Base-by-base conservation (phyloP, 2,888 invertebrate species). In the Ceratothoa steindachneri region DNA sequence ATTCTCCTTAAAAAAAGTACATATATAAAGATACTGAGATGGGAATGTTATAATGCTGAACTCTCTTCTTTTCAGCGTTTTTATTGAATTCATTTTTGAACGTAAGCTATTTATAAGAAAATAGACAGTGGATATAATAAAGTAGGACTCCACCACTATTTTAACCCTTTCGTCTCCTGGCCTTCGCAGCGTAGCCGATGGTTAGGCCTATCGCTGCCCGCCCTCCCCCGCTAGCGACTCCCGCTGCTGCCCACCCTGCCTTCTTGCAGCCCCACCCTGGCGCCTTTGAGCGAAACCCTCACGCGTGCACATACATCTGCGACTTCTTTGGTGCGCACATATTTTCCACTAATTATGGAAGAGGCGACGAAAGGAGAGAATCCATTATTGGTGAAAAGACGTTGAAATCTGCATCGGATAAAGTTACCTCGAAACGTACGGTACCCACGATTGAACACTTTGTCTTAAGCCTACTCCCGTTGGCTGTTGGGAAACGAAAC, bases 251-350 rank as follows among this genome's bases (percentile, higher is more conserved):
- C 24, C 22, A 12, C 22, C 27, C 27, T 24, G n/a, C 24, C 60
- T 60, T 60, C 60, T 60, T 60, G 60, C 60, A 60, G 60, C 60
- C 60, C 60, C 60, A 60, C 60, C 60, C 60, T 60, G 60, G 60
- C 60, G 60, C 60, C 60, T 60, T 24, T 60, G 12, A 60, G 1
- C 27, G 12, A 24, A 60, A 60, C 60, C 12, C 60, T 60, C 60
- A 60, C n/a, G n/a, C n/a, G n/a, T 60, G 2, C 27, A 60, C 60
- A 24, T 24, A 7, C 2, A 60, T 7, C 2, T 60, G 60, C 1
- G 3, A 3, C 27, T 60, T 60, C 27, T 60, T 12, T 24, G n/a
- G 12, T 12, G 60, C 60, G 60, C 27, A 60, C 60, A 60, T 22
- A 24, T 24, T 60, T 60, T 24, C 24, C 24, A 24, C 22, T 60